Evolutionary conservation across 1,140 invertebrate genomes (phyloP).

Genomic region (Drosophila orena): DNA sequence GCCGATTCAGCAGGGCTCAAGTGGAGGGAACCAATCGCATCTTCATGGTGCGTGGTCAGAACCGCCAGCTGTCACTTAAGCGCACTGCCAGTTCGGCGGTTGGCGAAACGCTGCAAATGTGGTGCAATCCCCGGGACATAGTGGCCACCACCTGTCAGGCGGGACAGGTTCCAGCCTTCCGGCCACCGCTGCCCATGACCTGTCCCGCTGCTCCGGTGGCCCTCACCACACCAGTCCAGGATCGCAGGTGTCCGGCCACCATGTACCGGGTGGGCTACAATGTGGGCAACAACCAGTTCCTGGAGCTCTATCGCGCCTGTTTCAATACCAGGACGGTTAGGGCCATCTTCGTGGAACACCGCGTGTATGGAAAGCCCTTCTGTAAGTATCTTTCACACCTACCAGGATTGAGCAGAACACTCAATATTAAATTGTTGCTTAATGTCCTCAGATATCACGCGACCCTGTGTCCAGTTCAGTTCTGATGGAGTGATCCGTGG

Average conservation of each 20-base stretch:
- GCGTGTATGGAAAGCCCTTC: conserved; percentile 36
- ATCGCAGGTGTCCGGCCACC: conserved; percentile 21
- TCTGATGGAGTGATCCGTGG: conserved; percentile 30
- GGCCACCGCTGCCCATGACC: conserved; percentile 18
- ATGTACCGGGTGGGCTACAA: conserved; percentile 44
- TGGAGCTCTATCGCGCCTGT: conserved; percentile 45
- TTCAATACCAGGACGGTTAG: conserved; percentile 20
- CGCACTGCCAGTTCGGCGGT: conserved; percentile 5
- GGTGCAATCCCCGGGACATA: conserved; percentile 22
- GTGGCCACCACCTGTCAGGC: conserved; percentile 14
- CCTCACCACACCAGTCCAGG: neutral
- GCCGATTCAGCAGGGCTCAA: conserved; percentile 22
- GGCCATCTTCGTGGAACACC: conserved; percentile 24
- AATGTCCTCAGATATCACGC: neutral
- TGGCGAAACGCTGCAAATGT: conserved; percentile 29
- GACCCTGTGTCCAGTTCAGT: conserved; percentile 34
- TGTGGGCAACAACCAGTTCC: conserved; percentile 17
- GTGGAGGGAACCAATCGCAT: conserved; percentile 30
- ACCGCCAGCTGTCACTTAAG: conserved; percentile 18
- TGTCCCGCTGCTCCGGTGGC: conserved; percentile 18
- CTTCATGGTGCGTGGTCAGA: conserved; percentile 20
- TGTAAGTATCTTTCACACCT: conserved; percentile 7
- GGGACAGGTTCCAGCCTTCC: neutral
- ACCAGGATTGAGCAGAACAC: too few relatives aligned
- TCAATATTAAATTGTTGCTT: too few relatives aligned